phyloP scores from a whole-genome alignment of 2,113 vertebrate genomes.

The Pterocles burchelli region DNA sequence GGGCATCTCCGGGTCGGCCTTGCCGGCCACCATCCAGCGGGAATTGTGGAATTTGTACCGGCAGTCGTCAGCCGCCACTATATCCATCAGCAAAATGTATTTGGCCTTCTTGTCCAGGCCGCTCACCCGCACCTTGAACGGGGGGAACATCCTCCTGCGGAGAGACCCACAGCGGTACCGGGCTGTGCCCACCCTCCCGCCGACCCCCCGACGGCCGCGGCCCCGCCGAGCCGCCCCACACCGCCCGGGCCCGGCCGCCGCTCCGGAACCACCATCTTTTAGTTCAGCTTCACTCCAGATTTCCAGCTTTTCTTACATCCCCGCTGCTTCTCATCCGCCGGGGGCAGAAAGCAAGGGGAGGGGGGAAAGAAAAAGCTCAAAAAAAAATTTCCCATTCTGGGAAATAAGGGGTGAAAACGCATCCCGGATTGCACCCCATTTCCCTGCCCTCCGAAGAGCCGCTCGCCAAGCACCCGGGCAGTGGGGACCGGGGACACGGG shows the following conservation, averaged over 20 bases:
- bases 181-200: neutral
- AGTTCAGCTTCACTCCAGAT: neutral
- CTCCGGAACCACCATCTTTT: neutral
- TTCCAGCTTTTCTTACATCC: neutral
- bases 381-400: neutral
- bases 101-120: conserved; percentile 98
- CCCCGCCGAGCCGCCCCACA: neutral
- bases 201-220: neutral
- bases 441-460: neutral
- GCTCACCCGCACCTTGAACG: conserved; percentile 96
- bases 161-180: conserved; percentile 23
- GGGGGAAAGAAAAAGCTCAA: neutral
- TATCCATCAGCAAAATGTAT: conserved; percentile 98
- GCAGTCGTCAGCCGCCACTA: conserved; percentile 96
- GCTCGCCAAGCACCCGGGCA: neutral
- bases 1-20: conserved; percentile 99
- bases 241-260: neutral
- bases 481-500: neutral
- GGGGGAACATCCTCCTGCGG: conserved; percentile 96
- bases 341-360: neutral
- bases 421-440: neutral
- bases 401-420: neutral
- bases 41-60: conserved; percentile 99
- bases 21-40: conserved; percentile 98
- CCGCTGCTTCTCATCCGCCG: neutral